Evolutionary conservation across 53 echinoderm and acorn worm genomes (phyloP), one percentile per base, ranked within the genome.

Genomic region (Apostichopus leukothele): DNA sequence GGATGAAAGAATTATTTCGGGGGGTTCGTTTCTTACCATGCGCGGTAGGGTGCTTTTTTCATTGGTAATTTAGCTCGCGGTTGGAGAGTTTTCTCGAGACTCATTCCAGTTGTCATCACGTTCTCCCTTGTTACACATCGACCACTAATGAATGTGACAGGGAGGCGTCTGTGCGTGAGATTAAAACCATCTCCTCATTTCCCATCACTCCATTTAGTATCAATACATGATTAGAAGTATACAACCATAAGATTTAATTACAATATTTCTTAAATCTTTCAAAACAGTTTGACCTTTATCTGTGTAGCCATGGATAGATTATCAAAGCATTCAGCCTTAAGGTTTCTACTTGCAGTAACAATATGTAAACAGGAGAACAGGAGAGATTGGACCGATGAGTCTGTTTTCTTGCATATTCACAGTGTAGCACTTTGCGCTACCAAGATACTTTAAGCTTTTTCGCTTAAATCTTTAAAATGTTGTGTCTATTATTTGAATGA

Each of bases 211-310:
- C 71, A 71, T 71, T 71, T 71, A 19, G 71, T 18, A n/a, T 71
- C 71, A 19, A 71, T 71, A 71, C 71, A 71, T 71, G 71, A 71
- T 71, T 71, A 71, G 20, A 71, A 19, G 71, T 71, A 71, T 71
- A 71, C 71, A 19, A 19, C 71, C 71, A 71, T 71, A n/a, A 71
- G 18, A 71, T 71, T 71, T 71, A 71, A 71, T 71, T 71, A 3
- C 14, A 13, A 71, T 71, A 6, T 18, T 71, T n/a, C 6, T 18
- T 19, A 16, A 71, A 19, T 16, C 18, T n/a, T 71, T 71, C 71
- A 71, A 71, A 71, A 71, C 16, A 71, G 20, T 71, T 5, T 71
- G 71, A 71, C 71, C 71, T 71, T 57, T 57, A 71, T 18, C 71
- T n/a, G n/a, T 14, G 18, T 18, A 57, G 57, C 57, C 57, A 57